Evolutionary conservation across 2,797 vertebrate genomes (phyloP).

Genomic region (Hippoglossus hippoglossus): DNA sequence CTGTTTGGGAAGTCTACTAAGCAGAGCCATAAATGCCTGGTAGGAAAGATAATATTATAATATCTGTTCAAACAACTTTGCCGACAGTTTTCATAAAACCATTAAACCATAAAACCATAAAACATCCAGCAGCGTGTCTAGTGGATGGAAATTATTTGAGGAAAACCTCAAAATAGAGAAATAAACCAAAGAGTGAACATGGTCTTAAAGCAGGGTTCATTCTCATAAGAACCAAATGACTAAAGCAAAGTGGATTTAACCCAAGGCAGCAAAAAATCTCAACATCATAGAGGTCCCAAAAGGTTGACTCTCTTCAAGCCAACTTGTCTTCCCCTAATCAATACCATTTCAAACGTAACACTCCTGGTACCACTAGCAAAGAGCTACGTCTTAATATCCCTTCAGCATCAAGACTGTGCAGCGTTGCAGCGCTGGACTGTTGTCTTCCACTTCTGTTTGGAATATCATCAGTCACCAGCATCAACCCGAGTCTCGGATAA

Average conservation of each 20-base stretch:
- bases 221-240: constrained; percentile 25
- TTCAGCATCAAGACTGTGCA: not conserved
- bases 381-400: constrained; percentile 34
- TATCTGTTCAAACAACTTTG: not conserved
- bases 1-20: not conserved
- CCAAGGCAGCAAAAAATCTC: constrained; percentile 48
- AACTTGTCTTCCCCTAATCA: constrained; percentile 47
- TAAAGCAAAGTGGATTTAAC: constrained; percentile 61
- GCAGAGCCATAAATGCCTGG: constrained; percentile 2
- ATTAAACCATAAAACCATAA: too few species aligned
- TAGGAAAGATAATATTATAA: constrained; percentile 6
- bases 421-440: not conserved
- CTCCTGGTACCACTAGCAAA: constrained; percentile 12
- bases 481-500: not conserved
- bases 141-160: not conserved
- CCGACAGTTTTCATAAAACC: constrained; percentile 8
- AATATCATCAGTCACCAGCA: not conserved
- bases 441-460: not conserved
- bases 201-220: constrained; percentile 36
- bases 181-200: not conserved
- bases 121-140: not conserved
- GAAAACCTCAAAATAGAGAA: constrained; percentile 2
- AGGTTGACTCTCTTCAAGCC: constrained; percentile 43
- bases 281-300: constrained; percentile 44
- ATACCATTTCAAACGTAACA: constrained; percentile 50